Percentiles rank a stretch among this genome's conserved stretches.
phyloP scores from a whole-genome alignment of 2,797 vertebrate species.

The Emys orbicularis region DNA sequence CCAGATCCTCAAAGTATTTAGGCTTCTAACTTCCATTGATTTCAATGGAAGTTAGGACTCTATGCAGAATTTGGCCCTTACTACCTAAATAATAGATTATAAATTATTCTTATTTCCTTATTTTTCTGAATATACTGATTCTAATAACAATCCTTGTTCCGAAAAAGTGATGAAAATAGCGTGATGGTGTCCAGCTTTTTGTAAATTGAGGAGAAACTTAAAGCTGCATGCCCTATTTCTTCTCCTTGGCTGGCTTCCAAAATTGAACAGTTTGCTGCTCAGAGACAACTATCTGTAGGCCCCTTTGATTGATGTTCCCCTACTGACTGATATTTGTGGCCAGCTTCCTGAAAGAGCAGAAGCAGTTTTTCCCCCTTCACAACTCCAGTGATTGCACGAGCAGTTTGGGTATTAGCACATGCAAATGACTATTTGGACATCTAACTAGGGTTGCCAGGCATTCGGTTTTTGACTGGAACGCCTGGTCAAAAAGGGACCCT shows the following conservation, averaged over 20 bases:
- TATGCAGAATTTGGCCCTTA: not conserved
- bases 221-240: not conserved
- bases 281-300: rapidly evolving
- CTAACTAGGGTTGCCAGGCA: too few relatives aligned
- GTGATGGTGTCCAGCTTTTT: not conserved
- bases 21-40: not conserved
- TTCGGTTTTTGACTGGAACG: too few relatives aligned
- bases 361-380: not conserved
- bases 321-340: not conserved
- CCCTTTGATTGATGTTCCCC: not conserved
- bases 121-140: not conserved
- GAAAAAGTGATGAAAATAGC: not conserved
- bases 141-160: not conserved
- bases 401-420: not conserved
- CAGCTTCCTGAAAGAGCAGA: not conserved
- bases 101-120: not conserved
- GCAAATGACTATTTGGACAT: not conserved
- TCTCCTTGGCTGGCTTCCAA: not conserved
- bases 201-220: not conserved
- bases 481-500: too few relatives aligned
- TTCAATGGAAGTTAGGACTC: not conserved
- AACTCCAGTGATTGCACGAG: not conserved
- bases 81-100: not conserved
- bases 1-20: not conserved
- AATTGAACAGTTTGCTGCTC: not conserved